These are phyloP conservation scores for Columba janthina DNA, from an alignment of 2,113 vertebrate species.

Conservation along the genomic window DNA sequence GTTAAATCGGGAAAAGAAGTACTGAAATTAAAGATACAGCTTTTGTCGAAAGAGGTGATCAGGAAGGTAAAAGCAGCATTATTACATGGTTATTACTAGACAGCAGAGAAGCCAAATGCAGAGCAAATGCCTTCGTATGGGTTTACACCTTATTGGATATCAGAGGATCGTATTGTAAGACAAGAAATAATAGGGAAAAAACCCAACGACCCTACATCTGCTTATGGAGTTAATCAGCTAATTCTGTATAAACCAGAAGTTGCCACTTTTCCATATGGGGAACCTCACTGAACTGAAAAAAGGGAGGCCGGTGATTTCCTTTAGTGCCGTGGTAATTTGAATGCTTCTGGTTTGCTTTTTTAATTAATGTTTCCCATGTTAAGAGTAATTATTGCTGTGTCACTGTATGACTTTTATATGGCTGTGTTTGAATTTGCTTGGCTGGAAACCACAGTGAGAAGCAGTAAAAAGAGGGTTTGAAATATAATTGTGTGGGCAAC, in stretches of 20 bases:
- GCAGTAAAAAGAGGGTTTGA: background rate
- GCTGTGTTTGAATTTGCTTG: background rate
- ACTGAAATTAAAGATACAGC: background rate
- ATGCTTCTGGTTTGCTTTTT: background rate
- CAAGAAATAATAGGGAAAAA: background rate
- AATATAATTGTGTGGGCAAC: background rate
- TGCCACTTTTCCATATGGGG: background rate
- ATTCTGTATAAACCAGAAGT: background rate
- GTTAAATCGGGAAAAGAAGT: background rate
- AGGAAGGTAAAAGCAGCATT: background rate
- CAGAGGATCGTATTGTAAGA: background rate
- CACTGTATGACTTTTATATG: background rate
- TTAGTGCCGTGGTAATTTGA: background rate
- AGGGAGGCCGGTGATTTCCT: background rate
- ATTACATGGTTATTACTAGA: background rate
- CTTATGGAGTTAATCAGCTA: background rate
- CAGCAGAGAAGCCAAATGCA: background rate
- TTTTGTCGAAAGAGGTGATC: background rate
- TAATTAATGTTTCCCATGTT: background rate
- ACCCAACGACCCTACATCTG: background rate
- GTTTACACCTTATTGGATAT: background rate
- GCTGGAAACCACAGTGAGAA: background rate
- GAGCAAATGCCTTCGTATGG: background rate
- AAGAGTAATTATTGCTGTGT: background rate
- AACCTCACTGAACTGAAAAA: background rate